A percentile compares a stretch with the other conserved stretches of the same genome.
These are phyloP conservation scores for Pocillopora grandis DNA, from an alignment of 92 coral and sea anemone species.

Conservation along the genomic window DNA sequence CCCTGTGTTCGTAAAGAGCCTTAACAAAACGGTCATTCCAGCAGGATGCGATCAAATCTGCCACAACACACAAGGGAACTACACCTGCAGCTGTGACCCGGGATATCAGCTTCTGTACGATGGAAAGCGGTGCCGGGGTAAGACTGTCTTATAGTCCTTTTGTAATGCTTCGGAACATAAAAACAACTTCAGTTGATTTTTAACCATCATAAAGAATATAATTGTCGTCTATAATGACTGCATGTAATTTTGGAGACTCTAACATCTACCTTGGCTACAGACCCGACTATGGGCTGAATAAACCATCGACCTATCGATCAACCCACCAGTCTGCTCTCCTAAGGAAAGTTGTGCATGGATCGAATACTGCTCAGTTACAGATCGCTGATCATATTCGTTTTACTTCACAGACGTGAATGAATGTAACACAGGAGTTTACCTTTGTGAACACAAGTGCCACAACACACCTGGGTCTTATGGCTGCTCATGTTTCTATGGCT, in stretches of 20 bases:
- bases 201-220: no score
- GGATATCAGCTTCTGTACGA: slow-evolving; percentile 18
- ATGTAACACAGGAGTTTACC: neutral
- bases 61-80: slow-evolving; percentile 19
- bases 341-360: no score
- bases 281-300: neutral
- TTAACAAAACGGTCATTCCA: slow-evolving; percentile 17
- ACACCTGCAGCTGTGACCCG: slow-evolving; percentile 21
- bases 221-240: no score
- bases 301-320: neutral
- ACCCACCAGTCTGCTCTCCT: no score
- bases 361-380: no score
- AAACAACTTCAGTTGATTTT: neutral
- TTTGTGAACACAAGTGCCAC: slow-evolving; percentile 9
- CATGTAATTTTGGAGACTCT: no score
- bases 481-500: slow-evolving; percentile 35
- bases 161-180: neutral
- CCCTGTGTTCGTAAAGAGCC: neutral
- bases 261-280: no score
- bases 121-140: slow-evolving; percentile 31
- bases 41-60: slow-evolving; percentile 31
- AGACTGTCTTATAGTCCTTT: neutral
- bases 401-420: slow-evolving; percentile 4
- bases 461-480: slow-evolving; percentile 21
- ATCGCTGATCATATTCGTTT: neutral